Evolutionary conservation across 2,888 invertebrate genomes (phyloP).

Genomic region (Drosophila leonis): DNA sequence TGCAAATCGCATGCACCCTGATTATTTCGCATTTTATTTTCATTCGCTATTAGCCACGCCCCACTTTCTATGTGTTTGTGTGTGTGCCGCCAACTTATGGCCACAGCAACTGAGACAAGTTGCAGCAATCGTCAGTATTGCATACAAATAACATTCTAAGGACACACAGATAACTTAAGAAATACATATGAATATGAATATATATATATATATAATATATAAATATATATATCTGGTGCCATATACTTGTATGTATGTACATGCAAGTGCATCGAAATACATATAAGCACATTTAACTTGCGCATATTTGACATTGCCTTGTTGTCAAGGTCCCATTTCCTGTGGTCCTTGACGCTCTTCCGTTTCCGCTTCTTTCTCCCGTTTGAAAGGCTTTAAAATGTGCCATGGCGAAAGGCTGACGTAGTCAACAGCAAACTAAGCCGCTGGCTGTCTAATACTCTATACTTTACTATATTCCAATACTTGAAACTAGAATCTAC

Average conservation of each 20-base stretch:
- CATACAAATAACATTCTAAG: not conserved
- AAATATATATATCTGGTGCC: too few species aligned
- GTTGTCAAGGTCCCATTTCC: slow-evolving; percentile 18
- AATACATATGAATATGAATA: not conserved
- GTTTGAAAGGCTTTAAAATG: slow-evolving; percentile 16
- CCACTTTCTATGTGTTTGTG: not conserved
- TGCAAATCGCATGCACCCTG: slow-evolving; percentile 76
- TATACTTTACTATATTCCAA: not conserved
- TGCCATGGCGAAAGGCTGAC: not conserved
- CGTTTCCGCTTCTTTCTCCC: slow-evolving; percentile 13
- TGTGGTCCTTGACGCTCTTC: slow-evolving; percentile 11
- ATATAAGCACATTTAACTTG: slow-evolving; percentile 7
- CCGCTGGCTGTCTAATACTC: slow-evolving; percentile 1
- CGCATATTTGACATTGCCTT: slow-evolving; percentile 20
- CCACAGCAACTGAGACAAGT: not conserved
- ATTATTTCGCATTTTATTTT: slow-evolving; percentile 57
- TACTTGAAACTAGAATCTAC: not conserved
- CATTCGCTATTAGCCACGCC: slow-evolving; percentile 30
- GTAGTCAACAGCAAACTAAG: slow-evolving; percentile 3
- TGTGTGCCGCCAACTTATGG: not conserved
- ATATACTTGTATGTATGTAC: too few species aligned
- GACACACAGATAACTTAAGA: not conserved
- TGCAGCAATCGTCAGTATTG: slow-evolving; percentile 6
- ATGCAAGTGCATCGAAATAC: not conserved
- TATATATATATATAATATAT: not conserved